Evolutionary conservation across 2,888 invertebrate species (phyloP), one percentile per base, ranked within the genome.

Genomic region (Dendrolimus houi): DNA sequence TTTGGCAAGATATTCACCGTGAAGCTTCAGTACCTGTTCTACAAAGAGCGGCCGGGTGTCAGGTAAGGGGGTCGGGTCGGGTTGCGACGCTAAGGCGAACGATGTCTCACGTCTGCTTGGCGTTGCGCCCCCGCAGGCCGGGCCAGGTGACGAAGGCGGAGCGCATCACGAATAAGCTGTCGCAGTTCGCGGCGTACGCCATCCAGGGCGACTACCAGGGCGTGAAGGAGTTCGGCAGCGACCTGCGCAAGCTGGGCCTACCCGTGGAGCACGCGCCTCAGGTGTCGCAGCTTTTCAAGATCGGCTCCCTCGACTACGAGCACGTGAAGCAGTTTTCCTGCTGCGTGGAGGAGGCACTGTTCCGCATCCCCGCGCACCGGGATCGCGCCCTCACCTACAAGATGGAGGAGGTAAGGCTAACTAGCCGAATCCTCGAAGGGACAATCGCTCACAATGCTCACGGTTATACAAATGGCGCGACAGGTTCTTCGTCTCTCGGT

Each of bases 1-100:
- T 99, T 96, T 81, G 99, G 99, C 42, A 99, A 99, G 91, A 99
- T 99, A 70, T 99, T 99, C 91, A 99, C 99, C 0, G 94, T 99
- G 58, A 99, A 98, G 82, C 87, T 98, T 66, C 99, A 99, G 83
- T 99, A 98, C 79, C 96, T 99, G 58, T 98, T 99, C 85, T 99
- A 99, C 84, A 98, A 99, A 83, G 99, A 99, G 83, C 92, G 99
- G 10, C 98, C 99, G 0, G 99, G 99, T 1, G 97, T 98, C 14
- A 82, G 90, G 89, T 88, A 58, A 41, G 58, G 41, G 10, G 14
- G 29, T 29, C 29, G 29, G 29, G 29, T 29, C 29, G 29, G 29
- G 29, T 29, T 6, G 29, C 29, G 29, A 29, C 29, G 29, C 29
- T 6, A 6, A 29, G 29, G 29, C 3, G 29, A 6, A 3, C 0